A percentile compares a stretch with the other conserved stretches of the same genome.
Evolutionary conservation across 2,888 invertebrate genomes (phyloP).

Genomic region (Trichopoda pennipes): DNA sequence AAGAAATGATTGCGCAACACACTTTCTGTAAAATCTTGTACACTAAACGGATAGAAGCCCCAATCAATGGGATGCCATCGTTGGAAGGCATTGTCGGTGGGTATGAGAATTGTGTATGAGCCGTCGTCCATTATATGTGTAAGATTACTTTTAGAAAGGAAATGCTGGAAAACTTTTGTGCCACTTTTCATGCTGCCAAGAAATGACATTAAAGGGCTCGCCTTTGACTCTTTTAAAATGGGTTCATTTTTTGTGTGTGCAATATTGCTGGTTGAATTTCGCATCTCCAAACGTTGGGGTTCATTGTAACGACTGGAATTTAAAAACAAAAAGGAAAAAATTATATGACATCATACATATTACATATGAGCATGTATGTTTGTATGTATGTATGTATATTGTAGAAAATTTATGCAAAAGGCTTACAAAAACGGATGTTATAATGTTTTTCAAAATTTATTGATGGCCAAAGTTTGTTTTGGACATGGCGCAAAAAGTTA

Average conservation of each 20-base stretch:
- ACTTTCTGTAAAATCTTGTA: conserved; percentile 85
- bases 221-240: conserved; percentile 79
- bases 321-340: background rate
- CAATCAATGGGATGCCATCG: conserved; percentile 87
- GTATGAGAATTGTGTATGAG: conserved; percentile 85
- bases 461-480: conserved; percentile 48
- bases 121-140: conserved; percentile 83
- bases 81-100: conserved; percentile 85
- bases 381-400: no score
- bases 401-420: conserved; percentile 52
- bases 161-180: conserved; percentile 85
- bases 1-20: conserved; percentile 85
- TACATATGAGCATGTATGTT: no score
- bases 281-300: conserved; percentile 80
- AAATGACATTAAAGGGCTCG: conserved; percentile 81
- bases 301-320: conserved; percentile 79
- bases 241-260: conserved; percentile 79
- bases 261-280: conserved; percentile 74
- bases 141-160: conserved; percentile 84
- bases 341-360: no score
- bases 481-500: background rate
- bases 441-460: conserved; percentile 60
- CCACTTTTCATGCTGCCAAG: conserved; percentile 84
- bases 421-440: conserved; percentile 43
- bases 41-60: conserved; percentile 87